Conservation (phyloP, 2,113 vertebrate genomes). For the Pteropus alecto region DNA sequence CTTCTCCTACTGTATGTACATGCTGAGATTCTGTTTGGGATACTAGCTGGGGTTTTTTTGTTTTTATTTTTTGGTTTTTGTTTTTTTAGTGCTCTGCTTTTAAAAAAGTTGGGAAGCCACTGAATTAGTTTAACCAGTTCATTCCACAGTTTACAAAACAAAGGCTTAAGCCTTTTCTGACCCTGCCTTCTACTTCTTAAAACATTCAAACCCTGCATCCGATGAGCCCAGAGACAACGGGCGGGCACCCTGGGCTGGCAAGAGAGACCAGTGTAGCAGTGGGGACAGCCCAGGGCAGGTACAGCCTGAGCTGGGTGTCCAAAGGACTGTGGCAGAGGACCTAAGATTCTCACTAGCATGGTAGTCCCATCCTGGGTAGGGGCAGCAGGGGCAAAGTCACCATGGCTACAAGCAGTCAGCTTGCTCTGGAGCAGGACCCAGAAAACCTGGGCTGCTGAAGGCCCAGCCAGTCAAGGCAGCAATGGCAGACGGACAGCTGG, state of each 20-base stretch:
- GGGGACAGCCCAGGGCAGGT: not conserved
- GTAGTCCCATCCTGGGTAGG: rapidly evolving
- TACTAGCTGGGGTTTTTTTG: not conserved
- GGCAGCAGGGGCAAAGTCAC: not conserved
- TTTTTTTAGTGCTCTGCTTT: not conserved
- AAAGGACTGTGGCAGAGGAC: not conserved
- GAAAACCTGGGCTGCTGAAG: not conserved
- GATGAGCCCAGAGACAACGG: not conserved
- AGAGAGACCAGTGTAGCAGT: rapidly evolving
- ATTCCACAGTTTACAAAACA: not conserved
- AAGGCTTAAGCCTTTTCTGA: not conserved
- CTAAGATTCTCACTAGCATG: not conserved
- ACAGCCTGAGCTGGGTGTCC: not conserved
- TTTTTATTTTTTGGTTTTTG: not conserved
- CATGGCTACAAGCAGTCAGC: rapidly evolving
- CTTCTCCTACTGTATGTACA: not conserved
- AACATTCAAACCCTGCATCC: too few relatives aligned
- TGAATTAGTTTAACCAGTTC: not conserved
- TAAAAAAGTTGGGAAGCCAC: not conserved
- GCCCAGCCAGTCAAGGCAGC: not conserved
- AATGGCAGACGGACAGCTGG: rapidly evolving
- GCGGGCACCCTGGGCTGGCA: rapidly evolving
- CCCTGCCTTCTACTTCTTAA: not conserved
- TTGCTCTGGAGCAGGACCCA: not conserved
- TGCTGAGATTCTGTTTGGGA: not conserved